Percentiles rank a stretch among this genome's conserved stretches.
Conservation (phyloP, 92 coral and sea anemone species). For the Pocillopora grandis region DNA sequence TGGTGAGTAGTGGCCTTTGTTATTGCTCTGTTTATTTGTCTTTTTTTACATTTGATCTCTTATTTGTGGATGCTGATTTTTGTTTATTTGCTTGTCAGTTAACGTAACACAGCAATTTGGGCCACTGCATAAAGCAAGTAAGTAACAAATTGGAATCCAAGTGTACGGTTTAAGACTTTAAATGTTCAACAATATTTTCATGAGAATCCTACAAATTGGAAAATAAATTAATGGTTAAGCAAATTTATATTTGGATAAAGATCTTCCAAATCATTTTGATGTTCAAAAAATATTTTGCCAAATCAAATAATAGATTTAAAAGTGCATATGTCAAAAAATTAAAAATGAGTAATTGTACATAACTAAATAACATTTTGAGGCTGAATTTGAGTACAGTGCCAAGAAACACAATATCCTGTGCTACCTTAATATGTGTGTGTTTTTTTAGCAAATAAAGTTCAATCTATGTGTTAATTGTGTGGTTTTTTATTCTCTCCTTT, state of each 20-base stretch:
- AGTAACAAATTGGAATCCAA: background rate
- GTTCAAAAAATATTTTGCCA: too few relatives aligned
- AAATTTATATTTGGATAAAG: too few relatives aligned
- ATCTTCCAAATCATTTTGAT: too few relatives aligned
- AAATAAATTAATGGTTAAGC: too few relatives aligned
- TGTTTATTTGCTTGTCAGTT: background rate
- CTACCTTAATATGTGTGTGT: background rate
- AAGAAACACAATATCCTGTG: background rate
- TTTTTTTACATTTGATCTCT: background rate
- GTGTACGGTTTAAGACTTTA: too few relatives aligned
- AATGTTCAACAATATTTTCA: too few relatives aligned
- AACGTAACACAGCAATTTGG: conserved; percentile 22
- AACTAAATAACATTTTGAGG: background rate
- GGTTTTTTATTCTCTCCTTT: background rate
- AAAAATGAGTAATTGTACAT: too few relatives aligned
- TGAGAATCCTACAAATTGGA: too few relatives aligned
- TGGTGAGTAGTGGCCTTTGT: background rate
- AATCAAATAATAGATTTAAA: too few relatives aligned
- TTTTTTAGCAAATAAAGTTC: background rate
- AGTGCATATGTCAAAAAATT: too few relatives aligned
- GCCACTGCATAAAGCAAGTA: conserved; percentile 44
- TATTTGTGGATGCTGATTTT: background rate
- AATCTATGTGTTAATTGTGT: background rate
- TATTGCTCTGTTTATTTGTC: background rate
- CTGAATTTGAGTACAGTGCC: background rate